phyloP scores from a whole-genome alignment of 92 coral and sea anemone genomes.

The Epizoanthus stellaris region DNA sequence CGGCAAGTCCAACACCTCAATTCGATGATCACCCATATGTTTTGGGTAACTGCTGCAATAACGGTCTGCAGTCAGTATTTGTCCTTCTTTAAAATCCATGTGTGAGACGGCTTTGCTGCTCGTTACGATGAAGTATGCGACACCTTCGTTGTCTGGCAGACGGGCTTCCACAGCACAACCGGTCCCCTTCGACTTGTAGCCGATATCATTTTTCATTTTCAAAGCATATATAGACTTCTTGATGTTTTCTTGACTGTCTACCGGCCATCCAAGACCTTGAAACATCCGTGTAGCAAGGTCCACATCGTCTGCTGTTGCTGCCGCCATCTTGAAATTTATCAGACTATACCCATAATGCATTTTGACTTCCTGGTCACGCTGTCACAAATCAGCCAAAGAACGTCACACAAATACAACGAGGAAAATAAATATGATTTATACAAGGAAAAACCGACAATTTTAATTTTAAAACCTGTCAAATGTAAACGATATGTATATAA shows the following conservation, averaged over 20 bases:
- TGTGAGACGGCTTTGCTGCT: slow-evolving; percentile 24
- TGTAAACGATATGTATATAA: too few species aligned
- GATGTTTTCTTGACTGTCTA: not conserved
- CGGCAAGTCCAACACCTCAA: not conserved
- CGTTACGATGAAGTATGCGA: not conserved
- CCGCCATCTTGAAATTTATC: not conserved
- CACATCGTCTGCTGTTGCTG: not conserved
- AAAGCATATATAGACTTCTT: slow-evolving; percentile 31
- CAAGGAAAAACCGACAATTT: too few species aligned
- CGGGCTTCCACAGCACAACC: slow-evolving; percentile 21
- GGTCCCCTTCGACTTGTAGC: slow-evolving; percentile 17
- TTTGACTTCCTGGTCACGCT: too few species aligned
- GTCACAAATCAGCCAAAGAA: too few species aligned
- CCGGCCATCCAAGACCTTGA: slow-evolving; percentile 19
- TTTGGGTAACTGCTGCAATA: slow-evolving; percentile 30
- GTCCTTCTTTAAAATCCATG: not conserved
- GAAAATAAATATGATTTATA: too few species aligned
- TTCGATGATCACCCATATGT: not conserved
- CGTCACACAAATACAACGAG: too few species aligned
- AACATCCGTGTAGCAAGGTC: not conserved
- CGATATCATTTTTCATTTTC: slow-evolving; percentile 20
- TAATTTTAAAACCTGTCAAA: too few species aligned
- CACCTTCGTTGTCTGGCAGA: not conserved
- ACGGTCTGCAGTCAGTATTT: slow-evolving; percentile 11
- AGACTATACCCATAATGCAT: too few species aligned